Evolutionary conservation across 2,888 invertebrate species (phyloP).

Genomic region (Conus canariensis): DNA sequence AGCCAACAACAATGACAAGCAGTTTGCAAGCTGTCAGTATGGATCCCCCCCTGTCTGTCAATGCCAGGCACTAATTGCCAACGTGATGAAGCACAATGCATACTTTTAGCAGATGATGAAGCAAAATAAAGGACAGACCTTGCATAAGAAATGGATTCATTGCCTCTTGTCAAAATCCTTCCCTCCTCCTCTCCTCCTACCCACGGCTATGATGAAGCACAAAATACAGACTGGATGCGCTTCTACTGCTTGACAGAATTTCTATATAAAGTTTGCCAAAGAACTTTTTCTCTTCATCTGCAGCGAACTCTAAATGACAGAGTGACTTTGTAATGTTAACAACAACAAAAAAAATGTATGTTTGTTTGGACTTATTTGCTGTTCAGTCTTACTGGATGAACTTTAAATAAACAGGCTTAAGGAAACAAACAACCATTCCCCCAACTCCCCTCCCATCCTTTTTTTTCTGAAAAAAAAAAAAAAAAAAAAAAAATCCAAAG

Average conservation of each 20-base stretch:
- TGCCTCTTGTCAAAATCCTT: neutral
- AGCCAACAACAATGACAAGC: neutral
- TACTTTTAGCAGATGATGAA: conserved; percentile 20
- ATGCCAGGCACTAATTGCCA: neutral
- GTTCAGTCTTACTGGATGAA: too few relatives aligned
- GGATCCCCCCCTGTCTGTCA: neutral
- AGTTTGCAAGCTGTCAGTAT: neutral
- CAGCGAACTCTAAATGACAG: neutral
- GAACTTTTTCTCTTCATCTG: neutral
- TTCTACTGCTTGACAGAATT: neutral
- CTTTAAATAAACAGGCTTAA: neutral
- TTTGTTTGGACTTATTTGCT: too few relatives aligned
- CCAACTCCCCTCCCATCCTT: too few relatives aligned
- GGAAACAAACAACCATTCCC: neutral
- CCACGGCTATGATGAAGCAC: conserved; percentile 5
- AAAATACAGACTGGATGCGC: neutral
- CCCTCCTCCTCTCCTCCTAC: neutral
- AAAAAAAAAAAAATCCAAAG: neutral
- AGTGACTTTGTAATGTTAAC: neutral
- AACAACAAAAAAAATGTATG: neutral
- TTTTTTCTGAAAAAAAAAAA: neutral
- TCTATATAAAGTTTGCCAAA: neutral
- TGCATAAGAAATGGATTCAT: neutral
- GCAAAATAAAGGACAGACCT: conserved; percentile 6
- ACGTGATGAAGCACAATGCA: conserved; percentile 8